phyloP scores from a whole-genome alignment of 2,113 vertebrate species.

The Callipepla californica region DNA sequence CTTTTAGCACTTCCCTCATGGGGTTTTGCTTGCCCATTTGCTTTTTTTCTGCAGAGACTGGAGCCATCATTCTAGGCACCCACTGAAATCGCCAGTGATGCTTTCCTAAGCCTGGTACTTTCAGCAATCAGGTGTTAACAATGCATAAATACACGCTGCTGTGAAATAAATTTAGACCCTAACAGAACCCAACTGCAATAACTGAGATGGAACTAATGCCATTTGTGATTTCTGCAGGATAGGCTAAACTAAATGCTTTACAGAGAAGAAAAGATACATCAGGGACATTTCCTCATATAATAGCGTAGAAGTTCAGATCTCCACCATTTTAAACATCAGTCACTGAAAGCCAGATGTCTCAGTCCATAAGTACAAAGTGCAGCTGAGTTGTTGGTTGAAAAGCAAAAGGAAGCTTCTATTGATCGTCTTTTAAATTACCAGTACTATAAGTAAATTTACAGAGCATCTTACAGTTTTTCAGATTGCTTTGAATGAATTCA shows the following conservation, averaged over 20 bases:
- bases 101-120: conserved; percentile 7
- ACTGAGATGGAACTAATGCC: conserved; percentile 39
- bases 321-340: background rate
- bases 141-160: background rate
- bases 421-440: background rate
- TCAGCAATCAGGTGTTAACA: conserved; percentile 48
- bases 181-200: conserved; percentile 23
- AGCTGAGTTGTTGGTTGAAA: background rate
- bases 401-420: background rate
- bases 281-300: background rate
- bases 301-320: background rate
- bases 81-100: background rate
- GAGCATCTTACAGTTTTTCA: background rate
- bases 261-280: background rate
- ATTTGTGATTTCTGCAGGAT: conserved; percentile 35
- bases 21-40: background rate
- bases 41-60: background rate
- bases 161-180: conserved; percentile 39
- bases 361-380: background rate
- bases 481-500: background rate
- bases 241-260: conserved; percentile 1
- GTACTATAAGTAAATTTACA: background rate
- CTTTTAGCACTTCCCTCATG: background rate
- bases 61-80: background rate
- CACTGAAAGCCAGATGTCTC: background rate